These are phyloP conservation scores for Campodea augens DNA, from an alignment of 1,140 invertebrate species.

Conservation along the genomic window DNA sequence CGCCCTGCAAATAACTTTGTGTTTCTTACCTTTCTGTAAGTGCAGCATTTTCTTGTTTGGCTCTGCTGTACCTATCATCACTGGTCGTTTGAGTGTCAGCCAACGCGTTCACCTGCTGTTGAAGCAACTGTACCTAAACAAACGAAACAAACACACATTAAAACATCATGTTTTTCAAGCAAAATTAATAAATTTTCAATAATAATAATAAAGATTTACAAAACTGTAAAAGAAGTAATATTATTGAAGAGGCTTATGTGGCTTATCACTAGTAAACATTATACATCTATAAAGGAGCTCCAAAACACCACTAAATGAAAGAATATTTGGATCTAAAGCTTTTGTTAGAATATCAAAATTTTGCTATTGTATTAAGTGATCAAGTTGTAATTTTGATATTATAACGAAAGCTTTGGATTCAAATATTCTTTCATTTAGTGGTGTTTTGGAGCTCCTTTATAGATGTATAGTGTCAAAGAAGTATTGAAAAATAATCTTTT, in stretches of 20 bases:
- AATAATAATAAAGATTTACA: too few species aligned
- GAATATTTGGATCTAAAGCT: too few species aligned
- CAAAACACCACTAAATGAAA: too few species aligned
- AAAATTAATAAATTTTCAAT: too few species aligned
- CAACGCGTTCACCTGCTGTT: conserved; percentile 71
- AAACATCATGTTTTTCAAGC: conserved; percentile 1
- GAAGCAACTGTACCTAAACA: conserved; percentile 63
- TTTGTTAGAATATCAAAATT: too few species aligned
- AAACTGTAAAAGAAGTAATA: background rate
- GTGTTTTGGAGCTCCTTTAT: too few species aligned
- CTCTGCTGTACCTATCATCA: conserved; percentile 65
- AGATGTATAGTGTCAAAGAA: background rate
- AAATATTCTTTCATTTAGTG: too few species aligned
- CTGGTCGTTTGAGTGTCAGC: conserved; percentile 63
- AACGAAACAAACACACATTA: conserved; percentile 10
- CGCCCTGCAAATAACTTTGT: background rate
- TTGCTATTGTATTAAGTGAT: too few species aligned
- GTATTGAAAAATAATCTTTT: too few species aligned
- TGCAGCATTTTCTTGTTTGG: conserved; percentile 77
- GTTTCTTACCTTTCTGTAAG: conserved; percentile 43
- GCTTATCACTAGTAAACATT: background rate
- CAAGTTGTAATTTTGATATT: too few species aligned
- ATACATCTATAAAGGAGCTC: too few species aligned
- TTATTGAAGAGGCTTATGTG: background rate
- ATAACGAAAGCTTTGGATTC: too few species aligned